Conservation (phyloP, 2,113 vertebrate species). For the Spea bombifrons region DNA sequence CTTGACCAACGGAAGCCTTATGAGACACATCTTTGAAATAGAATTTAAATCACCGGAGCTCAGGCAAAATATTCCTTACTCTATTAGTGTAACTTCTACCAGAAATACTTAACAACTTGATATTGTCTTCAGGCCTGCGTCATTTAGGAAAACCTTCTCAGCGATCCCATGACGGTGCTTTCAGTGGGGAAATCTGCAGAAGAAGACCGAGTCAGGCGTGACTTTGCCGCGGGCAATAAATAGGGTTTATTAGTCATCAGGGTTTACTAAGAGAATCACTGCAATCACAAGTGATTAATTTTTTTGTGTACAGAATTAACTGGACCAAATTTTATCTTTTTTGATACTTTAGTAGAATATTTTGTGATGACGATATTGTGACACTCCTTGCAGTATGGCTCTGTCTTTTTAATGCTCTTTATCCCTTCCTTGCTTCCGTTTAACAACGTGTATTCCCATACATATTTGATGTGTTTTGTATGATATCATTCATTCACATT, state of each 20-base stretch:
- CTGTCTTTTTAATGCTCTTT: constrained; percentile 25
- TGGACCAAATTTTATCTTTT: constrained; percentile 42
- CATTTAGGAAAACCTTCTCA: too few species aligned
- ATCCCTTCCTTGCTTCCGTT: neutral
- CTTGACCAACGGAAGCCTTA: too few species aligned
- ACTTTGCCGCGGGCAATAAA: neutral
- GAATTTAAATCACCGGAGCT: too few species aligned
- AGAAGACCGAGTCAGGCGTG: too few species aligned
- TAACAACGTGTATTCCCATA: neutral
- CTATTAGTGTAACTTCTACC: too few species aligned
- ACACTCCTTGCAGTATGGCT: constrained; percentile 33
- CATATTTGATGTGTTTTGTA: neutral
- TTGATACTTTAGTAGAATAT: constrained; percentile 38
- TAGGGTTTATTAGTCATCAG: neutral
- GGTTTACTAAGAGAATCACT: neutral
- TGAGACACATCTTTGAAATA: too few species aligned
- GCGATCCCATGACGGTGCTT: too few species aligned
- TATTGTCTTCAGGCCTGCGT: too few species aligned
- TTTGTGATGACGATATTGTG: constrained; percentile 39
- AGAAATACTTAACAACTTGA: too few species aligned
- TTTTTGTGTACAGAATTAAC: constrained; percentile 35
- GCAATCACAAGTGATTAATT: neutral
- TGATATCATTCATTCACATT: neutral
- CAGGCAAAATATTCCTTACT: too few species aligned
- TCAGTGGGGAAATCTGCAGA: too few species aligned